Evolutionary conservation across 1,140 invertebrate species (phyloP).

Genomic region (Mesaphorura yosii): DNA sequence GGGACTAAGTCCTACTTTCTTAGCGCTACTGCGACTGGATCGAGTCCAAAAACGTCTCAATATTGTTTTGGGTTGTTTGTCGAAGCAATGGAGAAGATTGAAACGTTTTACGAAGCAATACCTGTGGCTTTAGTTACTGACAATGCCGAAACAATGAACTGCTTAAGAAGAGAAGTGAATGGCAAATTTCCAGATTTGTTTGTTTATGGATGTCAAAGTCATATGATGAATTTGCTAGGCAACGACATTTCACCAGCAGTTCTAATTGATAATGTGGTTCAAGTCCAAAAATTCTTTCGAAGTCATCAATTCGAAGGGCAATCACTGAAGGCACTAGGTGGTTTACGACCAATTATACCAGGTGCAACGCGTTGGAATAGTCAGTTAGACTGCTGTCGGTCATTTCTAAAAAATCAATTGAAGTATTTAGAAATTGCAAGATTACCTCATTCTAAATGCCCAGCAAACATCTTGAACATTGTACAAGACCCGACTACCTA

Average conservation of each 20-base stretch:
- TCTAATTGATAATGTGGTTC: neutral
- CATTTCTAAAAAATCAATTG: slow-evolving; percentile 4
- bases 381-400: neutral
- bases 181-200: neutral
- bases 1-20: neutral
- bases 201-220: neutral
- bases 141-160: slow-evolving; percentile 2
- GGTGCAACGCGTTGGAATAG: slow-evolving; percentile 9
- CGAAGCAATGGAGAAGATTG: neutral
- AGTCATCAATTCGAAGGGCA: slow-evolving; percentile 9
- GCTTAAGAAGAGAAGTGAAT: neutral
- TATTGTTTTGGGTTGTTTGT: neutral
- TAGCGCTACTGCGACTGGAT: neutral
- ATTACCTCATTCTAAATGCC: neutral
- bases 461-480: neutral
- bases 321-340: neutral
- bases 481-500: neutral
- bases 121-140: slow-evolving; percentile 1
- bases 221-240: slow-evolving; percentile 3
- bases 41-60: neutral
- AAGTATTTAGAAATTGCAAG: slow-evolving; percentile 13
- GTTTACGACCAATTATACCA: slow-evolving; percentile 7
- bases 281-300: slow-evolving; percentile 9
- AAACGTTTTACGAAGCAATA: neutral
- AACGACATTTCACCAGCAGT: neutral